Conservation (phyloP, 2,113 vertebrate species). For the Spilogale gracilis region DNA sequence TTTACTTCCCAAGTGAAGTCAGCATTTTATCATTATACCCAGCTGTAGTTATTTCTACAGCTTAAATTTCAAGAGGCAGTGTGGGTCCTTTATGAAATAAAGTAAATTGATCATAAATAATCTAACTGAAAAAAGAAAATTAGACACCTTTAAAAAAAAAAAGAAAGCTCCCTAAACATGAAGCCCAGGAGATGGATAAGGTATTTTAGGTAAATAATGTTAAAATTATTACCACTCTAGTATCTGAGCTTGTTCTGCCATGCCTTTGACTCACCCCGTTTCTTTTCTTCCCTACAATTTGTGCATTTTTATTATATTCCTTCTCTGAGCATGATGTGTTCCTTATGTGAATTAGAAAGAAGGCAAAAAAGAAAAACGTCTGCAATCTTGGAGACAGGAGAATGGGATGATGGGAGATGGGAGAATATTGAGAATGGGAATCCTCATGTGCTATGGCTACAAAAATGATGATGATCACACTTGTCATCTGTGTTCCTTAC, state of each 20-base stretch:
- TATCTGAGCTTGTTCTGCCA: not conserved
- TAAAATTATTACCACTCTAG: not conserved
- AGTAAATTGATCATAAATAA: not conserved
- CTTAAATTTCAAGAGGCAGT: not conserved
- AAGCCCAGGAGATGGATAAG: not conserved
- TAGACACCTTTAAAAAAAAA: not conserved
- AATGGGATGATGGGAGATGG: too few relatives aligned
- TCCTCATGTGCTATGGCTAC: not conserved
- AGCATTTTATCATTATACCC: not conserved
- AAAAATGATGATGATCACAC: not conserved
- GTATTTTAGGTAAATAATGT: not conserved
- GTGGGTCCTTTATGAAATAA: not conserved
- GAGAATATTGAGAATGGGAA: too few relatives aligned
- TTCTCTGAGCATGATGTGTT: not conserved
- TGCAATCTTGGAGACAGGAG: not conserved
- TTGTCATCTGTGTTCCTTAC: not conserved
- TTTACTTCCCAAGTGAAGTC: not conserved
- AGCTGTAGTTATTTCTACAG: not conserved
- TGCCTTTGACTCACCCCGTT: not conserved
- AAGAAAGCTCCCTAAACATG: not conserved
- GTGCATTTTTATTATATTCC: not conserved
- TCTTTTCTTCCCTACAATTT: not conserved
- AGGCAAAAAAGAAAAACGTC: not conserved
- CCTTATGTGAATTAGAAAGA: not conserved
- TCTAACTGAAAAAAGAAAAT: not conserved